These are phyloP conservation scores for Sminthurides aquaticus DNA, from an alignment of 2,888 invertebrate species.

Conservation along the genomic window DNA sequence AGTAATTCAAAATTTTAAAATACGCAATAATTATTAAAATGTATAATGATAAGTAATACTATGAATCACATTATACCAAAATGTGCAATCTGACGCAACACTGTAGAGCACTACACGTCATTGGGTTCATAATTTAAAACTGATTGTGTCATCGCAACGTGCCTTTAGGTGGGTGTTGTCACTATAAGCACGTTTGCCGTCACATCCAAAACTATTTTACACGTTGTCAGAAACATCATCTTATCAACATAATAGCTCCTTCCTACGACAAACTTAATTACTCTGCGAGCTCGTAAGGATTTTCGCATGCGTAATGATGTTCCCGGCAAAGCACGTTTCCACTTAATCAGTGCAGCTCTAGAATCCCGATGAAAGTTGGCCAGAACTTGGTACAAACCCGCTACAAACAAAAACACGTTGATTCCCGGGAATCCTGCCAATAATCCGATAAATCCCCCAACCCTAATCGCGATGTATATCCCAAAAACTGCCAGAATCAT, in stretches of 20 bases:
- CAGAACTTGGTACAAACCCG: background rate
- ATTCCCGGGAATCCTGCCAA: background rate
- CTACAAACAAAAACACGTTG: background rate
- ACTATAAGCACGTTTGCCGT: background rate
- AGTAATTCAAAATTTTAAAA: too few species aligned
- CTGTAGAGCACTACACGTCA: too few species aligned
- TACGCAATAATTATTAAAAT: too few species aligned
- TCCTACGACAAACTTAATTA: background rate
- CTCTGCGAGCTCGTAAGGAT: background rate
- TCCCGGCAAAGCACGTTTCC: background rate
- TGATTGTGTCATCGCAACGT: too few species aligned
- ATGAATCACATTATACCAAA: too few species aligned
- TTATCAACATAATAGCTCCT: background rate
- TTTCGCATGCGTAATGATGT: background rate
- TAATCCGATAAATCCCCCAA: background rate
- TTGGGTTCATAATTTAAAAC: too few species aligned
- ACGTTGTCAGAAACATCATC: background rate
- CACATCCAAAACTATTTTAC: background rate
- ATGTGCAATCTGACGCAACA: too few species aligned
- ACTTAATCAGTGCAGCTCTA: background rate
- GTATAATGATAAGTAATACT: too few species aligned
- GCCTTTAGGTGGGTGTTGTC: too few species aligned
- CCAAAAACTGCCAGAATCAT: background rate
- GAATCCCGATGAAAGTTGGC: background rate
- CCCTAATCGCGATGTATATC: background rate